Evolutionary conservation across 2,113 vertebrate species (phyloP).

Genomic region (Mohoua ochrocephala): DNA sequence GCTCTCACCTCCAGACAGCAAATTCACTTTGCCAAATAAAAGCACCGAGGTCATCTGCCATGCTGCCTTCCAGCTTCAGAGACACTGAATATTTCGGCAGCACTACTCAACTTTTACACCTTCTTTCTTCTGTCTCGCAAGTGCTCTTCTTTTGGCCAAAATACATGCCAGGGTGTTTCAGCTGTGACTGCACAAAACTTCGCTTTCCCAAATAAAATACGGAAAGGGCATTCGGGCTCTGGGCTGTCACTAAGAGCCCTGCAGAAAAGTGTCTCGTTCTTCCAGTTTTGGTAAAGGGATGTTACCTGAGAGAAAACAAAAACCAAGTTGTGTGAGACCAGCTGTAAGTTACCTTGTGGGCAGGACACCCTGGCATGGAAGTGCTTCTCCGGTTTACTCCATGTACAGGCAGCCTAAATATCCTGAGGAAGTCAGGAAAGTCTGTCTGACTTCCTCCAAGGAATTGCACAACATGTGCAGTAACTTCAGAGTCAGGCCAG

Average conservation of each 20-base stretch:
- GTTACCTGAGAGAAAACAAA: slow-evolving; percentile 80
- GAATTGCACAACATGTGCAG: not conserved
- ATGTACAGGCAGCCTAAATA: not conserved
- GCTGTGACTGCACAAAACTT: not conserved
- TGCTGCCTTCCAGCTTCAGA: not conserved
- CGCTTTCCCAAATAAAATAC: not conserved
- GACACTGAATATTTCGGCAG: not conserved
- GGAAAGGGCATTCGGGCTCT: not conserved
- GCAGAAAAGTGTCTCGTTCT: slow-evolving; percentile 30
- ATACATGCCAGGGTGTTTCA: not conserved
- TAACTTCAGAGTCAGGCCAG: not conserved
- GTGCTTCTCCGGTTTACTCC: not conserved
- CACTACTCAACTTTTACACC: not conserved
- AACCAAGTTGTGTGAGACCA: not conserved
- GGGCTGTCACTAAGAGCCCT: not conserved
- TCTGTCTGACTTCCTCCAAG: not conserved
- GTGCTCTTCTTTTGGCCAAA: not conserved
- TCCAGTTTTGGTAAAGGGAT: slow-evolving; percentile 81
- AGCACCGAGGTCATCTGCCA: not conserved
- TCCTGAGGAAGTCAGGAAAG: not conserved
- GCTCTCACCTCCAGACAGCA: not conserved
- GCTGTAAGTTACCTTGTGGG: not conserved
- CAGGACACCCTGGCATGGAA: not conserved
- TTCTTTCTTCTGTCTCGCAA: not conserved
- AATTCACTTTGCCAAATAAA: not conserved